Evolutionary conservation across 2,888 invertebrate species (phyloP), one percentile per base, ranked within the genome.

Genomic region (Lasioglossum vierecki): DNA sequence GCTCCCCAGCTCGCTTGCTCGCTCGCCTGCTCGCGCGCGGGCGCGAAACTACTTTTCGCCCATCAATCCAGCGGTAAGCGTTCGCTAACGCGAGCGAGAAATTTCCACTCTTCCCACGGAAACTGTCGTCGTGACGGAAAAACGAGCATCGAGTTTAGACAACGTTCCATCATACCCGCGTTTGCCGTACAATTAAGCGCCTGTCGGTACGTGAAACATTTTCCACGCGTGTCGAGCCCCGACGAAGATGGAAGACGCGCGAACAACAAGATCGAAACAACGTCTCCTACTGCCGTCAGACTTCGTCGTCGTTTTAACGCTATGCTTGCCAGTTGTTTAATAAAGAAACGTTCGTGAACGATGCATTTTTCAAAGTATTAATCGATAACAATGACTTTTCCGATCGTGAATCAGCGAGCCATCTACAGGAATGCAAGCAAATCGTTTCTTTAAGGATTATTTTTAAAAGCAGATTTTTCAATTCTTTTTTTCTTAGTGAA

Each of bases 71-170:
- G 35, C 53, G 39, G 46, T 30, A 41, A 49, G 72, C 72, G 26
- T 22, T 22, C 49, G 46, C n/a, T 35, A 44, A 41, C 26, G 66
- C 76, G 30, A 35, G 44, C 66, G 66, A n/a, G 35, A 13, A 68
- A 49, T 35, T 68, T 66, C 46, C 44, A 30, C 39, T 57, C 39
- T 74, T 53, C n/a, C 13, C 71, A 30, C n/a, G 46, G 76, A 68
- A 63, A 68, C 68, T 76, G 46, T 76, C 76, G 46, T 76, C 76
- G 2, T 4, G 76, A 22, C 15, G 26, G 66, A 68, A 26, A 76
- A 76, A 76, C 66, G n/a, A 68, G 46, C 15, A 49, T 39, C 76
- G 66, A 39, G 39, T 39, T 76, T 39, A 35, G 66, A 68, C 66
- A 68, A 76, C 76, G 35, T 35, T 68, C 66, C 49, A 49, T 49